Percentiles rank a stretch among this genome's conserved stretches.
phyloP scores from a whole-genome alignment of 2,113 vertebrate species.

The Plecotus auritus region DNA sequence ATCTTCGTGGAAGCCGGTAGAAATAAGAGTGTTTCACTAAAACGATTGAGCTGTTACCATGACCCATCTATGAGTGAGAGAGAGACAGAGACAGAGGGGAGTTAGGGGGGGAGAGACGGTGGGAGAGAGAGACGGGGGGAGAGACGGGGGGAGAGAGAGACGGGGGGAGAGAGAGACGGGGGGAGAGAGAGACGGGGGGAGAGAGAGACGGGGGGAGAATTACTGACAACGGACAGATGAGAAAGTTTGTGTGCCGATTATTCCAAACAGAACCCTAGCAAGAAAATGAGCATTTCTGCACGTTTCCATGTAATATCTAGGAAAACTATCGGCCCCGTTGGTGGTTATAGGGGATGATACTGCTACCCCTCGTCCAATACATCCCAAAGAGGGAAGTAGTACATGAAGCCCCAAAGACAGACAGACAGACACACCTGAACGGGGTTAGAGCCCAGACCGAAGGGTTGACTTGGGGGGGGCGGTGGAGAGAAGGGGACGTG shows the following conservation, averaged over 20 bases:
- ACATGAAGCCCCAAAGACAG: no score
- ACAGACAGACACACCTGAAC: no score
- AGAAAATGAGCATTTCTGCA: background rate
- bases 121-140: no score
- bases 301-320: background rate
- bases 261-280: background rate
- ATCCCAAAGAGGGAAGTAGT: no score
- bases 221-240: background rate
- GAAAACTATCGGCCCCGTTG: background rate
- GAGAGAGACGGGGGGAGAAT: no score
- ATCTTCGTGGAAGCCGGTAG: background rate
- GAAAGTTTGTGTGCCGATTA: no score
- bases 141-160: no score
- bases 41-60: background rate
- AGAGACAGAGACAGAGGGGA: background rate
- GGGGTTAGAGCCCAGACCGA: no score
- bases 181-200: no score
- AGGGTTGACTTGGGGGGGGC: no score
- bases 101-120: background rate
- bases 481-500: no score
- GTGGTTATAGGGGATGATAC: background rate
- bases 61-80: background rate
- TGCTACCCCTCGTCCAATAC: no score
- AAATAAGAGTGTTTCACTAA: background rate
- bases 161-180: background rate